Percentiles rank a stretch among this genome's conserved stretches.
These are phyloP conservation scores for Trisateles emortualis DNA, from an alignment of 2,888 invertebrate genomes.

Conservation along the genomic window DNA sequence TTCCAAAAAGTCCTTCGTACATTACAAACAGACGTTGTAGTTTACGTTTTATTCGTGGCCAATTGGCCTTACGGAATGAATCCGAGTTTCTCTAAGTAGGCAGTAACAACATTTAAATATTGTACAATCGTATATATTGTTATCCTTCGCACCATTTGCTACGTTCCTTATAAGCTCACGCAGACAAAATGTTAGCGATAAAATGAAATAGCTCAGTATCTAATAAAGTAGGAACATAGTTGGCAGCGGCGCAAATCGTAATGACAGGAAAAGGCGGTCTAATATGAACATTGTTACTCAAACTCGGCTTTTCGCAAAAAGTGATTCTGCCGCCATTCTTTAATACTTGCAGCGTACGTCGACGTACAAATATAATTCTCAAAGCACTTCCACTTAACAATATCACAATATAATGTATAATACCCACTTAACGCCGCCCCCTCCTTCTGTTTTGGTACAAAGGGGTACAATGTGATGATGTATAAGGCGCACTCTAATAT, in stretches of 20 bases:
- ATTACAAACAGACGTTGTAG: neutral
- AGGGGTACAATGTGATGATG: slow-evolving; percentile 60
- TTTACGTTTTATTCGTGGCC: slow-evolving; percentile 11
- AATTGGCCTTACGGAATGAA: slow-evolving; percentile 5
- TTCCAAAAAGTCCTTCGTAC: neutral
- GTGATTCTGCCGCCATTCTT: neutral
- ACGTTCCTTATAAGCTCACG: slow-evolving; percentile 16
- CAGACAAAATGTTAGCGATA: slow-evolving; percentile 29
- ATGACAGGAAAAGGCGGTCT: slow-evolving; percentile 28
- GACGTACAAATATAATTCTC: slow-evolving; percentile 12
- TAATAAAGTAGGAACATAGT: slow-evolving; percentile 32
- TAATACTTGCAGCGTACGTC: neutral
- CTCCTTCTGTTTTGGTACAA: slow-evolving; percentile 59
- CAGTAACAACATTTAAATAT: slow-evolving; percentile 16
- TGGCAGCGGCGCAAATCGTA: slow-evolving; percentile 27
- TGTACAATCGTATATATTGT: slow-evolving; percentile 10
- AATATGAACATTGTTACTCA: slow-evolving; percentile 22
- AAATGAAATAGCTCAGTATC: slow-evolving; percentile 35
- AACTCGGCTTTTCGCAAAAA: slow-evolving; percentile 5
- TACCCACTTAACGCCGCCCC: slow-evolving; percentile 66
- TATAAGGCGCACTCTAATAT: slow-evolving; percentile 65
- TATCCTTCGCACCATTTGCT: slow-evolving; percentile 25
- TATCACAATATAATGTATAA: slow-evolving; percentile 68
- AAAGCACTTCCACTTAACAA: slow-evolving; percentile 67
- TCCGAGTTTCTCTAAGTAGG: slow-evolving; percentile 2